These are phyloP conservation scores for Eupithecia dodoneata DNA, from an alignment of 2,888 invertebrate genomes.

Conservation along the genomic window DNA sequence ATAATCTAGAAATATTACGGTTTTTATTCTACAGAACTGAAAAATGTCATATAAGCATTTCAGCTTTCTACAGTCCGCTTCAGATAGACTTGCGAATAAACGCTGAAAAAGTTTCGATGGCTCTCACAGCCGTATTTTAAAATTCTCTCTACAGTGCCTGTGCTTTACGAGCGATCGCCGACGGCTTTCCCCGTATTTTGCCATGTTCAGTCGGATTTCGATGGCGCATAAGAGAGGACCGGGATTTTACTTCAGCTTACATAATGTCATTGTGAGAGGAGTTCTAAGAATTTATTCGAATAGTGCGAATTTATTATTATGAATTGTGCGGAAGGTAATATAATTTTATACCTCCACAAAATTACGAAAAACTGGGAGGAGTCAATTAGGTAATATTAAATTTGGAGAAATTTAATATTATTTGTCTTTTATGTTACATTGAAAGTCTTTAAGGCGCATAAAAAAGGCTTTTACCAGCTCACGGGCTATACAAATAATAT, in stretches of 20 bases:
- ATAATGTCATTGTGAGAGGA: neutral
- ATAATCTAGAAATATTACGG: neutral
- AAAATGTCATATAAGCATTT: slow-evolving; percentile 31
- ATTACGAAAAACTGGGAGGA: too few species aligned
- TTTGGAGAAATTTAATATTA: neutral
- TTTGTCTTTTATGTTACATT: neutral
- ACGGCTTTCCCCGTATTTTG: slow-evolving; percentile 14
- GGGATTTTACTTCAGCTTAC: neutral
- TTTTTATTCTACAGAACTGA: too few species aligned
- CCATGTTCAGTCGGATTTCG: neutral
- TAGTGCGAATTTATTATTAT: neutral
- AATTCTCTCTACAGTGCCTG: slow-evolving; percentile 44
- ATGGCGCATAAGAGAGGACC: neutral
- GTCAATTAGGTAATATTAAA: too few species aligned
- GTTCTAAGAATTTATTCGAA: neutral
- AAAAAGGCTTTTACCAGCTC: too few species aligned
- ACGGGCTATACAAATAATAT: too few species aligned
- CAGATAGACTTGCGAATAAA: slow-evolving; percentile 48
- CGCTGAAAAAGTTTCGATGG: slow-evolving; percentile 61
- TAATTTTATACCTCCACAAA: too few species aligned
- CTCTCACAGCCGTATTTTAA: slow-evolving; percentile 56
- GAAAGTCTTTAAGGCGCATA: neutral
- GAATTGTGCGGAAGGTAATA: neutral
- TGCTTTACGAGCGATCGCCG: slow-evolving; percentile 27
- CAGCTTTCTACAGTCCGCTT: slow-evolving; percentile 35